Evolutionary conservation across 2,888 invertebrate genomes (phyloP).

Genomic region (Himalopsyche kuldschensis): DNA sequence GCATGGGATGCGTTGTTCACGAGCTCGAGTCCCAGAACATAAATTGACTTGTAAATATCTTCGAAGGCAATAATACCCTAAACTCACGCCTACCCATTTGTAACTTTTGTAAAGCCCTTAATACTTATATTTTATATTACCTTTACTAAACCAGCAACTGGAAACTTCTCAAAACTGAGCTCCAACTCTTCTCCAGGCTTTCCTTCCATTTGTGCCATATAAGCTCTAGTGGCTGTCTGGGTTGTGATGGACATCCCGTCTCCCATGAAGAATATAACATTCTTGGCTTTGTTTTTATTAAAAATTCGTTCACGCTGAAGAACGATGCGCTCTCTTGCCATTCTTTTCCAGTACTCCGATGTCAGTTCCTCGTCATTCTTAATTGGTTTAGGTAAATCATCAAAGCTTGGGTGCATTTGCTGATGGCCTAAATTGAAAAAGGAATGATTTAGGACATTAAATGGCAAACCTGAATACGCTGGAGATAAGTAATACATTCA

Average conservation of each 20-base stretch:
- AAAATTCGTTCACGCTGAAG: slow-evolving; percentile 43
- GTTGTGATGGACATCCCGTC: slow-evolving; percentile 76
- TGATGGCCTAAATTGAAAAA: background rate
- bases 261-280: slow-evolving; percentile 69
- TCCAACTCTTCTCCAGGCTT: slow-evolving; percentile 60
- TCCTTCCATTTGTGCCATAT: slow-evolving; percentile 59
- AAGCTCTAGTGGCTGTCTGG: slow-evolving; percentile 62
- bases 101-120: no score
- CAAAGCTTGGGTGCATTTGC: background rate
- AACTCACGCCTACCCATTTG: no score
- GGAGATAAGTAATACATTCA: no score
- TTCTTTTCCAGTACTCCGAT: slow-evolving; percentile 51
- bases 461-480: no score
- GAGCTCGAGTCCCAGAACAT: no score
- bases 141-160: slow-evolving; percentile 61
- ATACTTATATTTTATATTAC: slow-evolving; percentile 46
- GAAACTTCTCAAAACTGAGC: slow-evolving; percentile 65
- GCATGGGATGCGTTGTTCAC: no score
- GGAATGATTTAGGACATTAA: no score
- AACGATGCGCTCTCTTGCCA: slow-evolving; percentile 52
- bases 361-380: background rate
- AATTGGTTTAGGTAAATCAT: background rate
- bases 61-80: no score
- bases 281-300: slow-evolving; percentile 53
- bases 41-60: no score